Evolutionary conservation across 1,140 invertebrate species (phyloP).

Genomic region (Dufourea novaeangliae): DNA sequence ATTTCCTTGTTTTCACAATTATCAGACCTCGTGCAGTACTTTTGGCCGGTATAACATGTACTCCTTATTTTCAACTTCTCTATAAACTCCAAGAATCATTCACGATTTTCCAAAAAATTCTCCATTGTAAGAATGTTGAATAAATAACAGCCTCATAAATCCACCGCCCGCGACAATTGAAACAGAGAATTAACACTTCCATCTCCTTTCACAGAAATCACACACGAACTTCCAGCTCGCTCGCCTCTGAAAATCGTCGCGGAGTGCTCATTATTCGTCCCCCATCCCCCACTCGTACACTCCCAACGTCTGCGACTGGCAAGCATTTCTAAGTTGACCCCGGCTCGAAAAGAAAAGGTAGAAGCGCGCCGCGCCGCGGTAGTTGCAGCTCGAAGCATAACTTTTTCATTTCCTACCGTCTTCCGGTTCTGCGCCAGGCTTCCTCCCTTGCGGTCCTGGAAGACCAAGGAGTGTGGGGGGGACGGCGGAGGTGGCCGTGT

Average conservation of each 20-base stretch:
- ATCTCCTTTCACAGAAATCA: no score
- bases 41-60: no score
- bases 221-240: not conserved
- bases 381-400: constrained; percentile 71
- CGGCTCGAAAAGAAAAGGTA: constrained; percentile 48
- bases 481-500: constrained; percentile 43
- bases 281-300: no score
- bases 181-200: no score
- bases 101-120: no score
- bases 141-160: no score
- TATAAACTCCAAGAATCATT: no score
- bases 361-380: constrained; percentile 39
- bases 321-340: constrained; percentile 35
- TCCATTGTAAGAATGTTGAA: no score
- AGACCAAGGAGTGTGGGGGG: constrained; percentile 38
- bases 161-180: no score
- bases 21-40: no score
- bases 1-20: no score
- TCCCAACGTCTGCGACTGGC: not conserved
- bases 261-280: constrained; percentile 34
- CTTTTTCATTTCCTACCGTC: constrained; percentile 79
- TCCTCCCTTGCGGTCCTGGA: constrained; percentile 31
- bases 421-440: constrained; percentile 67
- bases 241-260: not conserved
- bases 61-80: no score